Evolutionary conservation across 2,888 invertebrate genomes (phyloP).

Genomic region (Catocala fraxini): DNA sequence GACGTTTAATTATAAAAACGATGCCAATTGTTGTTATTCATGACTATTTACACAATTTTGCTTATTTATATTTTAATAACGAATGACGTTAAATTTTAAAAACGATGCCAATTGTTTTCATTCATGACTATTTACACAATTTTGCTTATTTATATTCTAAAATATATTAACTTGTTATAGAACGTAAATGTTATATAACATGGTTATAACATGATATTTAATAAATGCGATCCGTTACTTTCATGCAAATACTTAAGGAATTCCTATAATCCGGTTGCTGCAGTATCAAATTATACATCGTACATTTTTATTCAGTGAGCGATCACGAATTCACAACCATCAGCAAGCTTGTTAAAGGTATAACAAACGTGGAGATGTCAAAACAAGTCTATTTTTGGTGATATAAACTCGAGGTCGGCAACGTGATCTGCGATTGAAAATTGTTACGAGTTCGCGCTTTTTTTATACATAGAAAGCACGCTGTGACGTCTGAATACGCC

Average conservation of each 20-base stretch:
- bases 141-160: too few species aligned
- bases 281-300: not conserved
- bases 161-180: too few species aligned
- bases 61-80: conserved; percentile 9
- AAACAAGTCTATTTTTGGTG: conserved; percentile 67
- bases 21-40: too few species aligned
- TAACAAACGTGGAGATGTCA: conserved; percentile 54
- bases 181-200: not conserved
- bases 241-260: not conserved
- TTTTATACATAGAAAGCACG: too few species aligned
- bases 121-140: too few species aligned
- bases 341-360: conserved; percentile 11
- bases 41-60: too few species aligned
- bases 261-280: not conserved
- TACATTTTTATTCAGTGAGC: conserved; percentile 15
- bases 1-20: conserved; percentile 1
- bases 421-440: conserved; percentile 56
- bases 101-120: not conserved
- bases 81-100: conserved; percentile 2
- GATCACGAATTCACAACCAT: not conserved
- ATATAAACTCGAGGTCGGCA: conserved; percentile 66
- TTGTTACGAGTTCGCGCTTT: too few species aligned
- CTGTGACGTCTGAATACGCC: too few species aligned
- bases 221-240: not conserved
- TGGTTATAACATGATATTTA: not conserved